Percentiles rank a stretch among this genome's conserved stretches.
Conservation (phyloP, 2,888 invertebrate genomes). For the Iphiclides podalirius region DNA sequence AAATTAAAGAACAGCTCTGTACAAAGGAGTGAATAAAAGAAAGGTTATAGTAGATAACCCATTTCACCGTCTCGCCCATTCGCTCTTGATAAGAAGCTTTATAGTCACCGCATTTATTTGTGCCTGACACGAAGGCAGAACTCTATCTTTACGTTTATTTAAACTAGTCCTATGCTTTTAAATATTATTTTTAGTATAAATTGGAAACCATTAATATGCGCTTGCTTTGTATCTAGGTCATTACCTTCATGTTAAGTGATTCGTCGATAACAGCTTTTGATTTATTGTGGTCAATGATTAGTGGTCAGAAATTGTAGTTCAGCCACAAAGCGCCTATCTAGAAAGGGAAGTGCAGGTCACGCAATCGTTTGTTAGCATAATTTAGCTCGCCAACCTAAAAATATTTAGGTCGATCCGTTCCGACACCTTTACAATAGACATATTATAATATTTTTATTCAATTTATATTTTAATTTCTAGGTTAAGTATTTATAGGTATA, state of each 20-base stretch:
- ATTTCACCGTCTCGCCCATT: constrained; percentile 47
- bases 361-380: constrained; percentile 14
- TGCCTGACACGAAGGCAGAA: constrained; percentile 59
- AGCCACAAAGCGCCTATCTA: constrained; percentile 6
- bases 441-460: neutral
- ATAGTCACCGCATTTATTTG: constrained; percentile 62
- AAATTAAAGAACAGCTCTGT: constrained; percentile 27
- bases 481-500: neutral
- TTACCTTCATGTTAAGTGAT: constrained; percentile 1
- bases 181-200: neutral
- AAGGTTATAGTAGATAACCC: constrained; percentile 51
- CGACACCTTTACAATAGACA: neutral
- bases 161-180: constrained; percentile 29
- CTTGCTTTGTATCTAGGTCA: neutral
- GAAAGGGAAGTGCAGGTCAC: constrained; percentile 14
- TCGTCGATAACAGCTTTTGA: constrained; percentile 7
- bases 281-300: constrained; percentile 7
- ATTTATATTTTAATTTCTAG: neutral
- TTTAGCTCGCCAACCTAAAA: neutral
- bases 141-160: constrained; percentile 47
- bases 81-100: constrained; percentile 63
- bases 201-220: neutral
- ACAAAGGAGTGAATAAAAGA: constrained; percentile 40
- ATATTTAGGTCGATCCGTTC: neutral
- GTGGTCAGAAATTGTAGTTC: constrained; percentile 8